Conservation (phyloP, 1,140 invertebrate genomes). For the Neelides sp. region DNA sequence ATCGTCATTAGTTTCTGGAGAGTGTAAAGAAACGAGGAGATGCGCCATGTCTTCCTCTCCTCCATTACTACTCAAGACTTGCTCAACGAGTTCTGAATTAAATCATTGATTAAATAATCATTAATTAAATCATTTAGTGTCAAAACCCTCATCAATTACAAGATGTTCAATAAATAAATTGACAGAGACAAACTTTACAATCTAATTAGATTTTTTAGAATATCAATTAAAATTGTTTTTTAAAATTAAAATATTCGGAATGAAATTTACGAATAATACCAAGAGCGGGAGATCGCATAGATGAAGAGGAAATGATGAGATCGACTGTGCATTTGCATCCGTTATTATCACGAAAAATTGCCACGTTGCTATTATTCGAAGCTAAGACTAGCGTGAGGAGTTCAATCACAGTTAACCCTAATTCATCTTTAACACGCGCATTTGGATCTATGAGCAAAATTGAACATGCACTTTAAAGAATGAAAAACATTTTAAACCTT, state of each 20-base stretch:
- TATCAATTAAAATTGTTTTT: no score
- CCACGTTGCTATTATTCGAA: constrained; percentile 73
- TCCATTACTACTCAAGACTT: constrained; percentile 61
- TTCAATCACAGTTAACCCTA: constrained; percentile 77
- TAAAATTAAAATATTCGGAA: no score
- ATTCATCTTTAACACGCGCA: constrained; percentile 47
- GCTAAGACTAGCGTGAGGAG: constrained; percentile 64
- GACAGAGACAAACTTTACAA: no score
- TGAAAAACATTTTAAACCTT: constrained; percentile 1
- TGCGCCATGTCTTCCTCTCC: constrained; percentile 93
- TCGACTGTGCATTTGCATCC: constrained; percentile 23
- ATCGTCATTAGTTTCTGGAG: constrained; percentile 55
- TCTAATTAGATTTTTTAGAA: no score
- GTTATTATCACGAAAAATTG: constrained; percentile 56
- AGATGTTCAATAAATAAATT: not conserved
- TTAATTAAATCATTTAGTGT: not conserved
- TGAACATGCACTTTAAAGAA: not conserved
- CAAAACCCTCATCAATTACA: not conserved
- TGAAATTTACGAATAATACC: constrained; percentile 9
- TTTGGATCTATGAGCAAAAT: constrained; percentile 15
- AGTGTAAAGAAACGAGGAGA: constrained; percentile 78
- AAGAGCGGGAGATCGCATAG: constrained; percentile 13
- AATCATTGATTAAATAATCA: not conserved
- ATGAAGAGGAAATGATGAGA: constrained; percentile 10
- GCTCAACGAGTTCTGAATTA: constrained; percentile 32